Evolutionary conservation across 2,888 invertebrate species (phyloP).

Genomic region (Microdon myrmicae): DNA sequence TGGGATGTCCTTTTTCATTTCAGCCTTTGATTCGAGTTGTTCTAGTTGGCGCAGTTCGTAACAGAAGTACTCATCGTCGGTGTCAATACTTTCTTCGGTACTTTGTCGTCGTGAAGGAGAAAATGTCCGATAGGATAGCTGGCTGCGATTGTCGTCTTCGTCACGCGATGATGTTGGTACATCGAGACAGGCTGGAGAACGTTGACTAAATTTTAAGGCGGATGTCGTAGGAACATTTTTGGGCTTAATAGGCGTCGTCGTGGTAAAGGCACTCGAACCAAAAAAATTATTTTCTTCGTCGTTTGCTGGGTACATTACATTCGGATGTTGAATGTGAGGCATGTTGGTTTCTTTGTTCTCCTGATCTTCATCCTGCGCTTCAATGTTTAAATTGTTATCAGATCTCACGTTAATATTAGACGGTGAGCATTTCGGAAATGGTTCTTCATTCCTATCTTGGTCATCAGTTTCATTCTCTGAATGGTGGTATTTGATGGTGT

Average conservation of each 20-base stretch:
- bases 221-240: conserved; percentile 47
- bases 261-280: no score
- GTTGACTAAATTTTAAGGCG: conserved; percentile 48
- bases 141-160: conserved; percentile 87
- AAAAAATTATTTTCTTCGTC: no score
- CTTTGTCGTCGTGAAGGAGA: conserved; percentile 90
- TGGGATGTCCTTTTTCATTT: conserved; percentile 55
- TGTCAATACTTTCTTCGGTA: conserved; percentile 92
- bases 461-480: conserved; percentile 27
- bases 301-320: no score
- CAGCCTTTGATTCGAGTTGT: conserved; percentile 79
- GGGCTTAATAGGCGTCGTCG: conserved; percentile 28
- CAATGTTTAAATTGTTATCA: no score
- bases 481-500: conserved; percentile 51
- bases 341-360: neutral
- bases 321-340: conserved; percentile 37
- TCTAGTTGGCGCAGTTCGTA: conserved; percentile 88
- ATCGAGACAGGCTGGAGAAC: conserved; percentile 81
- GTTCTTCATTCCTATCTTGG: neutral
- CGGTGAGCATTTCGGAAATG: neutral
- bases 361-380: no score
- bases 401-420: no score
- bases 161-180: conserved; percentile 80
- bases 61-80: conserved; percentile 93
- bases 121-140: conserved; percentile 87